Conservation (phyloP, 2,888 invertebrate genomes). For the Operophtera brumata region DNA sequence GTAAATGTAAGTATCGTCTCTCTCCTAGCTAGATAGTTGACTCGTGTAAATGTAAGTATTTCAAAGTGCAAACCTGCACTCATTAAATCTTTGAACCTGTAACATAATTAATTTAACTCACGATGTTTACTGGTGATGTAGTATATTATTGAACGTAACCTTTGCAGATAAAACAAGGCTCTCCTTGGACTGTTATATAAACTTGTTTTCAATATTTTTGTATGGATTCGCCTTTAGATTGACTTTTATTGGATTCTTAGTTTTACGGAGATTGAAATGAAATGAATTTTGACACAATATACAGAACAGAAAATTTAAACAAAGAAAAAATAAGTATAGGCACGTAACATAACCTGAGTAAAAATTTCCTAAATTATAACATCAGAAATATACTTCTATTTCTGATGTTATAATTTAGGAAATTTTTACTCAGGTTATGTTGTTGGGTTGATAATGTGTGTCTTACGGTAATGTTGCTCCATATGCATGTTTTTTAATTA, state of each 20-base stretch:
- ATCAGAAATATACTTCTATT: no score
- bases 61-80: constrained; percentile 35
- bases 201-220: constrained; percentile 7
- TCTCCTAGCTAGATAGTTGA: background rate
- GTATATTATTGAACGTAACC: constrained; percentile 37
- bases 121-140: constrained; percentile 56
- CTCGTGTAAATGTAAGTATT: constrained; percentile 3
- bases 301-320: no score
- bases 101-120: constrained; percentile 48
- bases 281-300: no score
- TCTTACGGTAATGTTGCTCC: no score
- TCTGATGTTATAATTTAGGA: no score
- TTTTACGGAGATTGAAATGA: no score
- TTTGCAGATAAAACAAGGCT: constrained; percentile 28
- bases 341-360: no score
- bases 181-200: constrained; percentile 34
- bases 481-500: no score
- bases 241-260: background rate
- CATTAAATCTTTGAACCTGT: constrained; percentile 37
- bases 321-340: no score
- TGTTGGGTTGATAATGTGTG: no score
- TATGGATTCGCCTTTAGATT: background rate
- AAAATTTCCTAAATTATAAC: no score
- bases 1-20: constrained; percentile 6
- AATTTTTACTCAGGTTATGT: no score